A percentile compares a stretch with the other conserved stretches of the same genome.
phyloP scores from a whole-genome alignment of 2,113 vertebrate genomes.

The Paramisgurnus dabryanus region DNA sequence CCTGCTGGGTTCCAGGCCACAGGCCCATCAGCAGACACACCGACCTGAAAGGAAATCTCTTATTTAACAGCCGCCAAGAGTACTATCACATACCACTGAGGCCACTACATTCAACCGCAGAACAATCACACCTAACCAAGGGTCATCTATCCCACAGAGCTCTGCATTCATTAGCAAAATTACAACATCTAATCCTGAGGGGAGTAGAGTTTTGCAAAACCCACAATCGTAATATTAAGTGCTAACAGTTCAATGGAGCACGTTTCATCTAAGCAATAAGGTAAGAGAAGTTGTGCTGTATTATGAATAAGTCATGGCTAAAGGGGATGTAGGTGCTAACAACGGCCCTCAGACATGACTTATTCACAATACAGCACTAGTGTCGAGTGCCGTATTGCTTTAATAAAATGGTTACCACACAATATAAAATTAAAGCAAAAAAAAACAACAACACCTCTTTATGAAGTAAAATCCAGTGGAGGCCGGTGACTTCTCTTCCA shows the following conservation, averaged over 20 bases:
- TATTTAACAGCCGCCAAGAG: constrained; percentile 46
- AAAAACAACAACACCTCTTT: too few relatives aligned
- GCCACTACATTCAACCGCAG: constrained; percentile 7
- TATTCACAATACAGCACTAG: too few relatives aligned
- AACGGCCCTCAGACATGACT: too few relatives aligned
- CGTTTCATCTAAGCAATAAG: not conserved
- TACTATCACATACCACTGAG: constrained; percentile 34
- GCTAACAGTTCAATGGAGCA: not conserved
- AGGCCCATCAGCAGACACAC: constrained; percentile 39
- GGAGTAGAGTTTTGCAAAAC: not conserved
- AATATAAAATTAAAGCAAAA: too few relatives aligned
- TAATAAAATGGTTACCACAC: too few relatives aligned
- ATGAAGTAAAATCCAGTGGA: too few relatives aligned
- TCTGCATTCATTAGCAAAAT: constrained; percentile 21
- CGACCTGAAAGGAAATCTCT: constrained; percentile 48
- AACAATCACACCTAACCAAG: constrained; percentile 30
- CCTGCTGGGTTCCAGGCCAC: constrained; percentile 54
- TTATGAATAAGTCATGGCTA: too few relatives aligned
- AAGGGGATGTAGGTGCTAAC: too few relatives aligned
- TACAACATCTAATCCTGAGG: not conserved
- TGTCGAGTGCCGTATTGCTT: too few relatives aligned
- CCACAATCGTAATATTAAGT: not conserved
- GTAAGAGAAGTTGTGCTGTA: too few relatives aligned
- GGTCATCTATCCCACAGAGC: constrained; percentile 14
- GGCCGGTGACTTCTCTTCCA: too few relatives aligned